phyloP scores from a whole-genome alignment of 2,797 vertebrate species.

The Mus caroli region DNA sequence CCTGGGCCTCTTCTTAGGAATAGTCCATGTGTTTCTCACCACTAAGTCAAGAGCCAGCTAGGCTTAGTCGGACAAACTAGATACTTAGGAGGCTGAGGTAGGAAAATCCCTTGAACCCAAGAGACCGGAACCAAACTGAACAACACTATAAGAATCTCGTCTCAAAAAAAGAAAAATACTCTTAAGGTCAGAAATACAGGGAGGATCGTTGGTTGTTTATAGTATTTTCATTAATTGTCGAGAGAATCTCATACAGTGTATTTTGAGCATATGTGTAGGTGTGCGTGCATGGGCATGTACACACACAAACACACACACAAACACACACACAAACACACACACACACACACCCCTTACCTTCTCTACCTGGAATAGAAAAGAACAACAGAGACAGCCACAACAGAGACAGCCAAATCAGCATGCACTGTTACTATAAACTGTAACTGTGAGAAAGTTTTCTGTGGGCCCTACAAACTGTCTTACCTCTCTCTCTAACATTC shows the following conservation, averaged over 20 bases:
- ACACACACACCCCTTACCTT: background rate
- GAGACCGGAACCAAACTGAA: background rate
- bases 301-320: background rate
- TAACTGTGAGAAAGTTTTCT: background rate
- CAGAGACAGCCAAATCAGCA: conserved; percentile 6
- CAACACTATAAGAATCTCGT: background rate
- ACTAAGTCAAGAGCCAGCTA: background rate
- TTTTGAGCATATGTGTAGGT: background rate
- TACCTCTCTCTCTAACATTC: background rate
- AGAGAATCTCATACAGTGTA: background rate
- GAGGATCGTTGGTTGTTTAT: background rate
- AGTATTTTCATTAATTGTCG: background rate
- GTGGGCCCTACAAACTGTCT: background rate
- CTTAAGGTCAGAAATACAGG: background rate
- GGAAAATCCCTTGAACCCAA: background rate
- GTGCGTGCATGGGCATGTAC: no score
- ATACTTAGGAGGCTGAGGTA: background rate
- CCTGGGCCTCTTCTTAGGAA: background rate
- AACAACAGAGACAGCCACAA: background rate
- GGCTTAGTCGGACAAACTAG: no score
- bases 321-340: background rate
- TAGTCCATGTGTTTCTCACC: background rate
- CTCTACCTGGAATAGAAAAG: background rate
- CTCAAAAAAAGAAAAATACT: background rate
- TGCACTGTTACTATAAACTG: background rate